phyloP scores from a whole-genome alignment of 2,888 invertebrate species.

The Junonia oenone region DNA sequence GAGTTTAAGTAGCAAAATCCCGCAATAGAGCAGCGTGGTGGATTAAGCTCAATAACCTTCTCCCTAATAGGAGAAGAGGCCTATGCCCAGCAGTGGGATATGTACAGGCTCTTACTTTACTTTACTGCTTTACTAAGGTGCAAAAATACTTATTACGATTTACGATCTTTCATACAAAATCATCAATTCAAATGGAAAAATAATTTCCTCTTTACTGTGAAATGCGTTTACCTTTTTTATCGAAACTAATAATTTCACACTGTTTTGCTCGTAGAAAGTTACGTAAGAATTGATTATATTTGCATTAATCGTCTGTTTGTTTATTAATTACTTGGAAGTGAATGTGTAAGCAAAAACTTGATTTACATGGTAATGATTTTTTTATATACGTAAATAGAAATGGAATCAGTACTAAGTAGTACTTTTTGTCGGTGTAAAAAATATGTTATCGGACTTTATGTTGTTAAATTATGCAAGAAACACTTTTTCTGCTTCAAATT shows the following conservation, averaged over 20 bases:
- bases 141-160: no score
- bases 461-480: no score
- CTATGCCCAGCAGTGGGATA: no score
- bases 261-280: constrained; percentile 23
- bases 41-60: no score
- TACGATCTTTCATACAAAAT: no score
- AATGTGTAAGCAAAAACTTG: constrained; percentile 9
- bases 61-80: no score
- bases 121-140: no score
- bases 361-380: neutral
- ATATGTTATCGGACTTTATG: no score
- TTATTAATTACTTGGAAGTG: constrained; percentile 17
- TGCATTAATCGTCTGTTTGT: constrained; percentile 15
- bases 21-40: no score
- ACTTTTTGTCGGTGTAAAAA: neutral
- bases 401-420: neutral
- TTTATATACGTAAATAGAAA: neutral
- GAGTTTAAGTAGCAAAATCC: no score
- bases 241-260: constrained; percentile 6
- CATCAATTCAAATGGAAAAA: neutral
- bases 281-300: constrained; percentile 18
- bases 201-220: neutral
- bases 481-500: no score
- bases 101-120: no score
- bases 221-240: neutral